These are phyloP conservation scores for Paragorgia papillata DNA, from an alignment of 92 coral and sea anemone species.

Conservation along the genomic window DNA sequence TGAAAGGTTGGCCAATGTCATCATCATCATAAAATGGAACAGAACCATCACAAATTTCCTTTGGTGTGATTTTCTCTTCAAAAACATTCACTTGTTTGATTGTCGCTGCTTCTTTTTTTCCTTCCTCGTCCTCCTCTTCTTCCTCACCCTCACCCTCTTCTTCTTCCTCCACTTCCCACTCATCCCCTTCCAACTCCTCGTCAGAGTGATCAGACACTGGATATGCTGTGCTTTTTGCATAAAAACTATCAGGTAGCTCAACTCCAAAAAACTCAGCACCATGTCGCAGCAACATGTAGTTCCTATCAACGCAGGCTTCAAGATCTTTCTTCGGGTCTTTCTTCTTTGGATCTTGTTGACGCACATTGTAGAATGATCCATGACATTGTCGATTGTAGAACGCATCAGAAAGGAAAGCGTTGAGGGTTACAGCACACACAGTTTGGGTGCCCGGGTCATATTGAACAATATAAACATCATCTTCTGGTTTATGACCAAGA, in stretches of 20 bases:
- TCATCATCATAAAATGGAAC: constrained; percentile 28
- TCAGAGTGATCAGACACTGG: not conserved
- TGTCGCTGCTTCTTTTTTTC: not conserved
- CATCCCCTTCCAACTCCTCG: not conserved
- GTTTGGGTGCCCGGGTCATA: constrained; percentile 35
- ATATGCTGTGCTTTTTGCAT: constrained; percentile 15
- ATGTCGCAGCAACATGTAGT: constrained; percentile 32
- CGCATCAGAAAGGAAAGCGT: constrained; percentile 15
- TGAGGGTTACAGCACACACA: constrained; percentile 26
- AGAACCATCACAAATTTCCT: constrained; percentile 4
- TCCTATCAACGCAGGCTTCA: constrained; percentile 39
- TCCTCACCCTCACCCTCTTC: not conserved
- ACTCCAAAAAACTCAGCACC: constrained; percentile 37
- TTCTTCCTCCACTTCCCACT: not conserved
- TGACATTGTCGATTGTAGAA: constrained; percentile 34
- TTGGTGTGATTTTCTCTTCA: not conserved
- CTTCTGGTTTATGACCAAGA: constrained; percentile 32
- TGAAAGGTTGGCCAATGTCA: not conserved
- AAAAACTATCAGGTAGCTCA: constrained; percentile 25
- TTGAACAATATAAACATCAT: constrained; percentile 28
- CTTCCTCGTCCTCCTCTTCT: not conserved
- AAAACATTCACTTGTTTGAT: not conserved
- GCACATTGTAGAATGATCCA: constrained; percentile 35
- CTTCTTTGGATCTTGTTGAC: constrained; percentile 16
- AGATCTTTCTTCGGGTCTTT: constrained; percentile 38